These are phyloP conservation scores for Siniperca scherzeri DNA, from an alignment of 2,797 vertebrate genomes.

Conservation along the genomic window DNA sequence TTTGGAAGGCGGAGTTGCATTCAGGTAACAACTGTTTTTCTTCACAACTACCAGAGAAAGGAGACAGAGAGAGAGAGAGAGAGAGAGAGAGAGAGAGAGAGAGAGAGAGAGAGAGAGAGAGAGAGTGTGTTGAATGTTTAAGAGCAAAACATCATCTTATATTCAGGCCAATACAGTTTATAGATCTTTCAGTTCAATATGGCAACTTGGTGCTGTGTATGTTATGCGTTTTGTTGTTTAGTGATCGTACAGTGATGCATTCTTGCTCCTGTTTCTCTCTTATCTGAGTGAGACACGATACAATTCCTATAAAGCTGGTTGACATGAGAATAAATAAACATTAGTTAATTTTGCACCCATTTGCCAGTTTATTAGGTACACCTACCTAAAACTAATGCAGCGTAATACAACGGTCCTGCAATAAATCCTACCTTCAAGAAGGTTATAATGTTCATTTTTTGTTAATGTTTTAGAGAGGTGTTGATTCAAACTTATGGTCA, in stretches of 20 bases:
- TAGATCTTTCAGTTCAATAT: constrained; percentile 14
- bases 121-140: background rate
- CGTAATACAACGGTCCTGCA: background rate
- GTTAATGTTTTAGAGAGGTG: background rate
- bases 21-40: constrained; percentile 12
- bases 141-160: constrained; percentile 3
- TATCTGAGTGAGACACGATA: background rate
- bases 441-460: background rate
- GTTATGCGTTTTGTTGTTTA: background rate
- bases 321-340: background rate
- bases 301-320: background rate
- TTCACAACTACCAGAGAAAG: background rate
- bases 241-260: background rate
- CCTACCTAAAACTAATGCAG: background rate
- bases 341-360: background rate
- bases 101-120: background rate
- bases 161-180: background rate
- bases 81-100: background rate
- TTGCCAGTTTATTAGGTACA: background rate
- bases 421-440: background rate
- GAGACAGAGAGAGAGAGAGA: background rate
- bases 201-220: background rate
- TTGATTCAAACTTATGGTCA: constrained; percentile 1
- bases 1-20: background rate
- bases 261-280: background rate